Percentiles rank a stretch among this genome's conserved stretches.
phyloP scores from a whole-genome alignment of 2,113 vertebrate genomes.

The Tiliqua scincoides region DNA sequence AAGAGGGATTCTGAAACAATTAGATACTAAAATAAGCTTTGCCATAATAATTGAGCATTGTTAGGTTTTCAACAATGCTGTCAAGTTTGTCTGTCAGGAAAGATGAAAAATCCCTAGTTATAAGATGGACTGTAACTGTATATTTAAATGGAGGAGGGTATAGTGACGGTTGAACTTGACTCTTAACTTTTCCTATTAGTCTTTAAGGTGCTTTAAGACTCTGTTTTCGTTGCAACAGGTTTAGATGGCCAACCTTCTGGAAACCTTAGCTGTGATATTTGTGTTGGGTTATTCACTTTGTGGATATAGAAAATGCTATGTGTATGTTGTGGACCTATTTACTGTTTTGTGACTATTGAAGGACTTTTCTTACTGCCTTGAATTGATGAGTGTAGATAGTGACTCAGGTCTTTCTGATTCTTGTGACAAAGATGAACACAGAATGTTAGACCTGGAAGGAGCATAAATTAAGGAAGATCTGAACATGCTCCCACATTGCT shows the following conservation, averaged over 20 bases:
- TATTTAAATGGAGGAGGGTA: neutral
- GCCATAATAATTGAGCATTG: neutral
- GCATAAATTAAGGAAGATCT: neutral
- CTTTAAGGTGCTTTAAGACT: too few relatives aligned
- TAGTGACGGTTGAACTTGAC: neutral
- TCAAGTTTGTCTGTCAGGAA: neutral
- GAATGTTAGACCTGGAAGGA: neutral
- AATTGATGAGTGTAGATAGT: neutral
- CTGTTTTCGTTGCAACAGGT: too few relatives aligned
- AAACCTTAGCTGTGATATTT: neutral
- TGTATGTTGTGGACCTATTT: neutral
- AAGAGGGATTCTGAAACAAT: constrained; percentile 2
- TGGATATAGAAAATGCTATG: neutral
- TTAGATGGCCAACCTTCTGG: too few relatives aligned
- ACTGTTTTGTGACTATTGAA: neutral
- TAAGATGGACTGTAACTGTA: neutral
- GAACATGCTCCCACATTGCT: neutral
- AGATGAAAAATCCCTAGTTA: neutral
- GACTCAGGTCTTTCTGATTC: neutral
- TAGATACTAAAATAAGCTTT: neutral
- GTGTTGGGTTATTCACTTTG: neutral
- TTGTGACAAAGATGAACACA: neutral
- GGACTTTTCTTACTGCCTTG: neutral
- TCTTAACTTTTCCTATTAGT: too few relatives aligned
- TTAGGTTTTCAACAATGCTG: neutral